Evolutionary conservation across 1,140 invertebrate genomes (phyloP).

Genomic region (Penaeus vannamei): DNA sequence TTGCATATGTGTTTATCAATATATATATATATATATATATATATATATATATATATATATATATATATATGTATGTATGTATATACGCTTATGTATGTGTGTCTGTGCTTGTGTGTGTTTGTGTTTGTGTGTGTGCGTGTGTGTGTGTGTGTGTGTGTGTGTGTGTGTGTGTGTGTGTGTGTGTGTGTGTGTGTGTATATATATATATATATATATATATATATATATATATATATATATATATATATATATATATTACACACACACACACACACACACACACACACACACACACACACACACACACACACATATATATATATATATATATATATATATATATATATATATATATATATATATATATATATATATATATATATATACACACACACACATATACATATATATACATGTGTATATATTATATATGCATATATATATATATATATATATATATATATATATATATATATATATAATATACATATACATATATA

Average conservation of each 20-base stretch:
- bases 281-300: background rate
- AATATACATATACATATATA: conserved; percentile 1
- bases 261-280: background rate
- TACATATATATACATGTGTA: background rate
- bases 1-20: conserved; percentile 7
- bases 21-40: conserved; percentile 23
- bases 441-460: background rate
- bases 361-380: background rate
- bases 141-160: background rate
- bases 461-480: no score
- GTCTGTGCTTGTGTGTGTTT: background rate
- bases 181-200: background rate
- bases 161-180: background rate
- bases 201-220: background rate
- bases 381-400: no score
- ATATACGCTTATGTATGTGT: background rate
- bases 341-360: conserved; percentile 16
- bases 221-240: background rate
- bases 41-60: conserved; percentile 45
- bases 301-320: conserved; percentile 23
- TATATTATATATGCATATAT: background rate
- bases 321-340: conserved; percentile 2
- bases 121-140: background rate
- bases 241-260: background rate
- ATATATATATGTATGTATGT: conserved; percentile 22